Percentiles rank a stretch among this genome's conserved stretches.
These are phyloP conservation scores for Hippopotamus amphibius DNA, from an alignment of 2,113 vertebrate species.

Conservation along the genomic window DNA sequence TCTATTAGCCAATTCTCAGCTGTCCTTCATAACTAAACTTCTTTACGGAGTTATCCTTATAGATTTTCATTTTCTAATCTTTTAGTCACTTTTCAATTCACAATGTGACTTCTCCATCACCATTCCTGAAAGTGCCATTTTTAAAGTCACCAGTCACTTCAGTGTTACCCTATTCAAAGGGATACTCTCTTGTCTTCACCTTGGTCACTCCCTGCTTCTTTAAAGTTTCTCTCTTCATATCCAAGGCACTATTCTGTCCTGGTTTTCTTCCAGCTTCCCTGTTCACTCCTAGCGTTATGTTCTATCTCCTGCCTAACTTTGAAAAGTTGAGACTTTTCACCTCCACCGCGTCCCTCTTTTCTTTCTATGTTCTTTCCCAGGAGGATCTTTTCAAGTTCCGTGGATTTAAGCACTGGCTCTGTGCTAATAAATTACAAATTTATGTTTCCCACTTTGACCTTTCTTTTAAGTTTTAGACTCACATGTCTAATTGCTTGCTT, in stretches of 20 bases:
- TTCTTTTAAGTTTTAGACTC: neutral
- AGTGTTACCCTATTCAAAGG: neutral
- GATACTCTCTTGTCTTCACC: neutral
- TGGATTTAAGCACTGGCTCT: neutral
- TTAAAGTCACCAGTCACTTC: neutral
- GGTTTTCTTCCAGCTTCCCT: neutral
- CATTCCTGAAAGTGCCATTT: neutral
- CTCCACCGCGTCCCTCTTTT: neutral
- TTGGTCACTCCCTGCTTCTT: neutral
- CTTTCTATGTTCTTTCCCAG: neutral
- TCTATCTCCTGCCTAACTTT: neutral
- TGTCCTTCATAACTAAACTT: neutral
- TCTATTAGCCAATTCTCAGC: neutral
- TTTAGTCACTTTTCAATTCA: neutral
- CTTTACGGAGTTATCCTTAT: neutral
- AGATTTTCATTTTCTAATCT: neutral
- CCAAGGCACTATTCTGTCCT: neutral
- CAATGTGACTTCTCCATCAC: neutral
- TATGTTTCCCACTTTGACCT: neutral
- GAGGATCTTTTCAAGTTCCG: neutral
- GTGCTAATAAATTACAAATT: conserved; percentile 15
- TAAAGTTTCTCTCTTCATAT: neutral
- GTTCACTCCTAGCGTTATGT: neutral
- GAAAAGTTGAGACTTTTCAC: neutral
- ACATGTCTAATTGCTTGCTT: neutral